Percentiles rank a stretch among this genome's conserved stretches.
phyloP scores from a whole-genome alignment of 2,113 vertebrate genomes.

The Amia ocellicauda region DNA sequence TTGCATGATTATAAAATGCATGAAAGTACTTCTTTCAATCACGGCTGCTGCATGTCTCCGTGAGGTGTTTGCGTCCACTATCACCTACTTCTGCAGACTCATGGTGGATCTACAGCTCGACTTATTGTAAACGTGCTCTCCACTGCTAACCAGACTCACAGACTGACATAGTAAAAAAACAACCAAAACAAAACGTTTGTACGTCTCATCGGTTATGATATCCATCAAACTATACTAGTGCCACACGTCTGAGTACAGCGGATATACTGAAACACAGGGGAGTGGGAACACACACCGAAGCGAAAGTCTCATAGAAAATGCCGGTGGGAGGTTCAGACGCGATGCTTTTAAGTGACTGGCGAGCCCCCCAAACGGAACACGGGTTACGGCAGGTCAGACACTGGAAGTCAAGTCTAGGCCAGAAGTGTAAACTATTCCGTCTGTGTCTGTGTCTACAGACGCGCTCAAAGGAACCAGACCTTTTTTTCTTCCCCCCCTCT shows the following conservation, averaged over 20 bases:
- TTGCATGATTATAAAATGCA: no score
- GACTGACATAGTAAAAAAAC: no score
- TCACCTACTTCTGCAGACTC: no score
- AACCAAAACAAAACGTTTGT: no score
- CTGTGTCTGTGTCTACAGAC: constrained; percentile 65
- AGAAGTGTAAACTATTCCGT: constrained; percentile 72
- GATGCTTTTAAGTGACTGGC: constrained; percentile 39
- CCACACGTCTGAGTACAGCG: not conserved
- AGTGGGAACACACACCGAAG: constrained; percentile 17
- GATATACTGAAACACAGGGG: constrained; percentile 9
- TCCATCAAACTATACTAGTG: no score
- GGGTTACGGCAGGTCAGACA: constrained; percentile 77
- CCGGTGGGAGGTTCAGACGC: constrained; percentile 36
- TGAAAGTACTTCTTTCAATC: no score
- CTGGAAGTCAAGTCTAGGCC: constrained; percentile 68
- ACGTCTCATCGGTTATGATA: no score
- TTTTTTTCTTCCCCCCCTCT: constrained; percentile 19
- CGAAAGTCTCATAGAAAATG: constrained; percentile 30
- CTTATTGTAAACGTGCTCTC: no score
- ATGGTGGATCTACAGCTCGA: no score
- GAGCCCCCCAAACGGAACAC: constrained; percentile 57
- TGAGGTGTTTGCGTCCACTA: no score
- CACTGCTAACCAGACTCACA: no score
- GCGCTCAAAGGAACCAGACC: constrained; percentile 32
- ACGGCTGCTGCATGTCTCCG: no score